These are phyloP conservation scores for Teinopalpus imperialis DNA, from an alignment of 2,888 invertebrate genomes.

Conservation along the genomic window DNA sequence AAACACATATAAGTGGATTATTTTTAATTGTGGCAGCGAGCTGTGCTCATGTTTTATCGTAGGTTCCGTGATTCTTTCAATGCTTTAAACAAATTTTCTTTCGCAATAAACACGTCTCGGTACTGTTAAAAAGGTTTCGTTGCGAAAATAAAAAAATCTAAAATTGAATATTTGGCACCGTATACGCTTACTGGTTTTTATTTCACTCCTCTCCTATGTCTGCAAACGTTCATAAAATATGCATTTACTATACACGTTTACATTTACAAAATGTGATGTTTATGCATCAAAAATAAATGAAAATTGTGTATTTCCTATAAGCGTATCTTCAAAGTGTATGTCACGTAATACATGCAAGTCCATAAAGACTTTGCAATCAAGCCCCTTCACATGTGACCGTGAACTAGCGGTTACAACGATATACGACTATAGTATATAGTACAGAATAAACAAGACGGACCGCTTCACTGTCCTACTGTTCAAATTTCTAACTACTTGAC, in stretches of 20 bases:
- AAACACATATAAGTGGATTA: constrained; percentile 32
- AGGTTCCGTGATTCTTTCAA: constrained; percentile 1
- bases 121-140: neutral
- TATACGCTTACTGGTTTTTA: neutral
- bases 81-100: neutral
- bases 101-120: neutral
- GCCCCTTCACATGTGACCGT: constrained; percentile 60
- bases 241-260: too few relatives aligned
- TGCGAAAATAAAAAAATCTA: neutral
- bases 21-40: constrained; percentile 26
- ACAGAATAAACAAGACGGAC: constrained; percentile 41
- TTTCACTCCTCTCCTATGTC: too few relatives aligned
- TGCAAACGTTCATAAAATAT: too few relatives aligned
- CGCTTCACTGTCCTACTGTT: constrained; percentile 6
- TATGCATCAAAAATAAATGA: neutral
- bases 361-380: constrained; percentile 53
- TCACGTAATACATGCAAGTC: constrained; percentile 39
- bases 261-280: too few relatives aligned
- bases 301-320: constrained; percentile 14
- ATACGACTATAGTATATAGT: constrained; percentile 40
- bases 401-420: constrained; percentile 56
- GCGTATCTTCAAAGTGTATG: constrained; percentile 15
- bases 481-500: constrained; percentile 9
- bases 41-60: constrained; percentile 5
- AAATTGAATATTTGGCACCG: neutral